Conservation (phyloP, 2,888 invertebrate species). For the Syritta pipiens region DNA sequence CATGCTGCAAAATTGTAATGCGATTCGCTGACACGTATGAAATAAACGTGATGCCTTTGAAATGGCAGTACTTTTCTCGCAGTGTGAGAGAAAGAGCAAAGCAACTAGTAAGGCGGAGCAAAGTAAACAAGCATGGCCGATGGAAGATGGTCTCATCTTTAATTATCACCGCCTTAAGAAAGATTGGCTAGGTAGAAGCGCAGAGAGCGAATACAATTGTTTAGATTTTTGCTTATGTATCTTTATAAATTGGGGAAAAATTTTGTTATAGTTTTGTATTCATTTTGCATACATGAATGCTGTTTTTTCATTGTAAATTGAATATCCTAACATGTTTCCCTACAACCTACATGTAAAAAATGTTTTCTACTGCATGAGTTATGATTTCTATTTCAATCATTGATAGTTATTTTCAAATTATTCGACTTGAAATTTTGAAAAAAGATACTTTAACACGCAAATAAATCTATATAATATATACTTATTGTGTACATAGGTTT, state of each 20-base stretch:
- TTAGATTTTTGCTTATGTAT: background rate
- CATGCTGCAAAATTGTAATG: constrained; percentile 4
- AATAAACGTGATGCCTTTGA: constrained; percentile 34
- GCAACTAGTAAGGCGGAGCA: constrained; percentile 77
- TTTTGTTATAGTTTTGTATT: no score
- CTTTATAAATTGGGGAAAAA: background rate
- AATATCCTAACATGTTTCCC: no score
- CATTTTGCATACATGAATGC: no score
- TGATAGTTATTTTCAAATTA: no score
- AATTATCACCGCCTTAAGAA: constrained; percentile 56
- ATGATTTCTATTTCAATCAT: no score
- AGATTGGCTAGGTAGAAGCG: constrained; percentile 1
- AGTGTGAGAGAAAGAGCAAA: constrained; percentile 45
- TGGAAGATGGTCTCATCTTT: constrained; percentile 72
- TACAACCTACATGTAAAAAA: no score
- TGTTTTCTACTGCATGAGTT: no score
- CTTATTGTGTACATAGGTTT: no score
- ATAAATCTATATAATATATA: no score
- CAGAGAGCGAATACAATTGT: background rate
- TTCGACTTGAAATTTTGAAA: no score
- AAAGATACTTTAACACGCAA: no score
- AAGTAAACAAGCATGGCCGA: constrained; percentile 79
- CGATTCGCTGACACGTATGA: constrained; percentile 31
- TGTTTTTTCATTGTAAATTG: no score
- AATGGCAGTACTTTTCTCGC: constrained; percentile 12